These are phyloP conservation scores for Ciconia stormi DNA, from an alignment of 2,113 vertebrate genomes.

Conservation along the genomic window DNA sequence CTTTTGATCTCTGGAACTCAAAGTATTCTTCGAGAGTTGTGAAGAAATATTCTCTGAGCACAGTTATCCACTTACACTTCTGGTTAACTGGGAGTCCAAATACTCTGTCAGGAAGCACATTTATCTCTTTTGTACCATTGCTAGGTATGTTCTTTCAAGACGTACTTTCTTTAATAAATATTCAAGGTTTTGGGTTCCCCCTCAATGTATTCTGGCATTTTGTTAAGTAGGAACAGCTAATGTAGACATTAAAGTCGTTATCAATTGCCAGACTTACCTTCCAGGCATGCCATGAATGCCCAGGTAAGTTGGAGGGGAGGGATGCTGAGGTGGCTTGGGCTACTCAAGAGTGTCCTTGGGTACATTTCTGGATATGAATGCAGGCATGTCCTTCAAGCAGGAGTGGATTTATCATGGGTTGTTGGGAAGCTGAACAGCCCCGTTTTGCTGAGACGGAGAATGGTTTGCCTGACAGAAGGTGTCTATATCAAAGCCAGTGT, in stretches of 20 bases:
- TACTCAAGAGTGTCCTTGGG: accelerated
- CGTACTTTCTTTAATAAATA: not conserved
- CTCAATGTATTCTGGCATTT: not conserved
- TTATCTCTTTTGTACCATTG: not conserved
- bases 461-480: not conserved
- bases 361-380: not conserved
- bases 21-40: not conserved
- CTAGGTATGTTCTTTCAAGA: not conserved
- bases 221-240: not conserved
- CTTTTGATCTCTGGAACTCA: constrained; percentile 45
- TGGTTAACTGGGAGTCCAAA: not conserved
- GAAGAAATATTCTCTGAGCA: constrained; percentile 11
- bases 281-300: too few relatives aligned
- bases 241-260: not conserved
- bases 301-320: not conserved
- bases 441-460: not conserved
- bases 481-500: not conserved
- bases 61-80: not conserved
- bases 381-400: not conserved
- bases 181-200: not conserved
- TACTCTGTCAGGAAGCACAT: not conserved
- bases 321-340: not conserved
- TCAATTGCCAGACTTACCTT: not conserved
- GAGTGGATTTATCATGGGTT: not conserved
- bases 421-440: not conserved